A percentile compares a stretch with the other conserved stretches of the same genome.
Conservation (phyloP, 2,888 invertebrate genomes). For the Phorcus lineatus region DNA sequence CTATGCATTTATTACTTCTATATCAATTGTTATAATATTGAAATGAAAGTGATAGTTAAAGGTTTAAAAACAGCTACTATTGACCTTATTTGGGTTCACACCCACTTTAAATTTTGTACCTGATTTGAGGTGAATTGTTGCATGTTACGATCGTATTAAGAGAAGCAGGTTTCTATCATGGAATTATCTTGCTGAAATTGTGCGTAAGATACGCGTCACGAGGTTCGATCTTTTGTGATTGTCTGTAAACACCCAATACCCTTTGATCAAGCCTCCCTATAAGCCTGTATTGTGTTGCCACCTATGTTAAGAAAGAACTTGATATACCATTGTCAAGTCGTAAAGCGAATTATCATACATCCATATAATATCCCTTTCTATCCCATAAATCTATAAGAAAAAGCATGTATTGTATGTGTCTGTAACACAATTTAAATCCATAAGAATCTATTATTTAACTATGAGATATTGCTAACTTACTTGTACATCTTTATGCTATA, state of each 20-base stretch:
- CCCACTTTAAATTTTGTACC: too few species aligned
- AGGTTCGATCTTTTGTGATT: not conserved
- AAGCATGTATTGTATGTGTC: too few species aligned
- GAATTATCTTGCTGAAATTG: not conserved
- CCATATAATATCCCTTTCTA: too few species aligned
- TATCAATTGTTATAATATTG: not conserved
- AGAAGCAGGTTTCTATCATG: not conserved
- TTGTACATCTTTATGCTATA: too few species aligned
- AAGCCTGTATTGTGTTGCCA: not conserved
- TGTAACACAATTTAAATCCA: too few species aligned
- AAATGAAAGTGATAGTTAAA: not conserved
- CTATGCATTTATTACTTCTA: not conserved
- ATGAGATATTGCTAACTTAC: too few species aligned
- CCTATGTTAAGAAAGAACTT: not conserved
- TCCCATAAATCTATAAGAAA: too few species aligned
- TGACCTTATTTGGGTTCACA: not conserved
- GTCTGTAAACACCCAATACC: not conserved
- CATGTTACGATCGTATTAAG: not conserved
- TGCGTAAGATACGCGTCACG: not conserved
- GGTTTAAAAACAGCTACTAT: not conserved
- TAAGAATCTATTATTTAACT: too few species aligned
- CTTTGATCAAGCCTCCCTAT: not conserved
- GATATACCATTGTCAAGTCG: not conserved
- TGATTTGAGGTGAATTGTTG: not conserved
- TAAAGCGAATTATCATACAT: not conserved